Percentiles rank a stretch among this genome's conserved stretches.
Evolutionary conservation across 2,113 vertebrate genomes (phyloP).

Genomic region (Maylandia zebra): DNA sequence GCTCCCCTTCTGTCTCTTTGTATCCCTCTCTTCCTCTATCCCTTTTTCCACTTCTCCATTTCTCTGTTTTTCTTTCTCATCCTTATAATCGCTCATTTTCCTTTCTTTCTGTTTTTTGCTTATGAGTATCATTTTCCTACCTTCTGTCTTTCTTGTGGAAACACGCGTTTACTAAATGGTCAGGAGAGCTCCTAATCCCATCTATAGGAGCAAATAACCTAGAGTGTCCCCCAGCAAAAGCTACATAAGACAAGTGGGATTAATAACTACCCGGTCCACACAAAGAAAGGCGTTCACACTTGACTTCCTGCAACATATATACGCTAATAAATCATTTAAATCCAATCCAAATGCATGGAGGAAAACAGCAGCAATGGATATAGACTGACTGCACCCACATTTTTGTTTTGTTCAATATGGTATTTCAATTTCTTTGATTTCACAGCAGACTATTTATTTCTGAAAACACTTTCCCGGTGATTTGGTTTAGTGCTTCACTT

Average conservation of each 20-base stretch:
- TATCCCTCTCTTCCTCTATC: constrained; percentile 33
- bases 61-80: background rate
- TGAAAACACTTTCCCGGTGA: constrained; percentile 38
- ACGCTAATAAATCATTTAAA: background rate
- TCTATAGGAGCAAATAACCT: constrained; percentile 13
- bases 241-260: background rate
- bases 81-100: background rate
- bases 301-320: background rate
- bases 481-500: constrained; percentile 33
- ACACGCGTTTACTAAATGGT: background rate
- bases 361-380: background rate
- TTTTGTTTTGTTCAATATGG: background rate
- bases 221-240: background rate
- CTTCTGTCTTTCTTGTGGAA: background rate
- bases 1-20: constrained; percentile 31
- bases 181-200: background rate
- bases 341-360: background rate
- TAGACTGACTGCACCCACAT: background rate
- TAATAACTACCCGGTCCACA: background rate
- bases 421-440: constrained; percentile 34
- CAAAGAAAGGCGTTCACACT: background rate
- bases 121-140: background rate
- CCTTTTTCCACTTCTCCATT: background rate
- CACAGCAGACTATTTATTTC: constrained; percentile 11
- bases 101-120: background rate